A percentile compares a stretch with the other conserved stretches of the same genome.
Conservation (phyloP, 2,888 invertebrate species). For the Sylvicola cinctus region DNA sequence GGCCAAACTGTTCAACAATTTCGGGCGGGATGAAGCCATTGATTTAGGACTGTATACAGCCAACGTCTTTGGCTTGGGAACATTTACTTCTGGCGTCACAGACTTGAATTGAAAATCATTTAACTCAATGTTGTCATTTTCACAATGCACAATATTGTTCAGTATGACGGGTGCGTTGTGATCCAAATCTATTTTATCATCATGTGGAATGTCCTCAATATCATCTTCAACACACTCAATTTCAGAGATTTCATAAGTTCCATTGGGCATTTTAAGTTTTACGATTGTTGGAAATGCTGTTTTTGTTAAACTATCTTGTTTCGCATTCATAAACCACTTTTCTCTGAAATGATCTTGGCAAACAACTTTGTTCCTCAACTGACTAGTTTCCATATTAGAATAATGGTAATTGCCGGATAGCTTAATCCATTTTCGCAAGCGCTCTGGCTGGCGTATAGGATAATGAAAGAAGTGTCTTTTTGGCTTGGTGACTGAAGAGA, state of each 20-base stretch:
- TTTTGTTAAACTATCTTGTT: constrained; percentile 26
- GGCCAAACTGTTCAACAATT: no score
- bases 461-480: constrained; percentile 31
- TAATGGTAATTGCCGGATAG: constrained; percentile 21
- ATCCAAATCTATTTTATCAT: no score
- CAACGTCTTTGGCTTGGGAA: no score
- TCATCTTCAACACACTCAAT: constrained; percentile 4
- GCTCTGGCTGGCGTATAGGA: constrained; percentile 23
- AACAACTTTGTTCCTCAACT: constrained; percentile 27
- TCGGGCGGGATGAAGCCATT: no score
- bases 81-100: no score
- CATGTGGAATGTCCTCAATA: no score
- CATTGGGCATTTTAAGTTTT: constrained; percentile 9
- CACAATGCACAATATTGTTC: no score
- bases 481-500: constrained; percentile 21
- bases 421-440: constrained; percentile 23
- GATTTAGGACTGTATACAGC: no score
- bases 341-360: constrained; percentile 31
- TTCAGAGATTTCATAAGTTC: constrained; percentile 6
- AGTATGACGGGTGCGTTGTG: no score
- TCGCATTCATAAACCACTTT: constrained; percentile 27
- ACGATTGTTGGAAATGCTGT: constrained; percentile 27
- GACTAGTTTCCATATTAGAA: constrained; percentile 18
- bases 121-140: no score
- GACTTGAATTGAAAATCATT: no score